These are phyloP conservation scores for Nannobrachium achirus DNA, from an alignment of 2,113 vertebrate species.

Conservation along the genomic window DNA sequence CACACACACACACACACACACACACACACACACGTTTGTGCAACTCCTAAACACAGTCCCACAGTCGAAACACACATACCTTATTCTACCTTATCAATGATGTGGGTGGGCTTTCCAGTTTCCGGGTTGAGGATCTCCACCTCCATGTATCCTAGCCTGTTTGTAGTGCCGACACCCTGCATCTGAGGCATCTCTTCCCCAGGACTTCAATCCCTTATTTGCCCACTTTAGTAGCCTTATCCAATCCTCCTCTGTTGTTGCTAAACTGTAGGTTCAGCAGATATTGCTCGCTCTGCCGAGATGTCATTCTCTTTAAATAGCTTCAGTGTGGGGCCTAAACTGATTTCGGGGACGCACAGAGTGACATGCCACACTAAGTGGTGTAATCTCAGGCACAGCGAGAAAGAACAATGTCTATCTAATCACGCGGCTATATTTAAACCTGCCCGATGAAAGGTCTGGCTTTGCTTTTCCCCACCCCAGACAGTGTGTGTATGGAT, in stretches of 20 bases:
- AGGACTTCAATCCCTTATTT: neutral
- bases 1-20: neutral
- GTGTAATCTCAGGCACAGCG: slow-evolving; percentile 76
- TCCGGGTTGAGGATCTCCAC: slow-evolving; percentile 83
- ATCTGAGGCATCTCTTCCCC: slow-evolving; percentile 24
- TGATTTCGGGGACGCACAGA: slow-evolving; percentile 69
- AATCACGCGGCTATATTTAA: slow-evolving; percentile 83
- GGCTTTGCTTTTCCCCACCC: slow-evolving; percentile 9
- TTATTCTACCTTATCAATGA: slow-evolving; percentile 81
- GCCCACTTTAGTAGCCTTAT: neutral
- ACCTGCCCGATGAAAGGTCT: slow-evolving; percentile 47
- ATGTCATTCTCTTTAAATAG: slow-evolving; percentile 26
- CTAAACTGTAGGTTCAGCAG: neutral
- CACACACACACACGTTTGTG: too few relatives aligned
- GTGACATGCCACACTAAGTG: slow-evolving; percentile 74
- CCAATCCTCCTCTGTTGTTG: neutral
- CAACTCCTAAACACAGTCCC: too few relatives aligned
- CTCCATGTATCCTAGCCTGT: slow-evolving; percentile 78
- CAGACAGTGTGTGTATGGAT: too few relatives aligned
- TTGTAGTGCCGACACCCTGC: slow-evolving; percentile 53
- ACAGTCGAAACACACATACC: too few relatives aligned
- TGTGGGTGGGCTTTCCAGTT: slow-evolving; percentile 81
- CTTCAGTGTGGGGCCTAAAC: neutral
- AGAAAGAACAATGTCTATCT: slow-evolving; percentile 78
- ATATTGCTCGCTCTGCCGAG: neutral